Base-by-base conservation (phyloP, 2,113 vertebrate species). In the Lepus timidus region DNA sequence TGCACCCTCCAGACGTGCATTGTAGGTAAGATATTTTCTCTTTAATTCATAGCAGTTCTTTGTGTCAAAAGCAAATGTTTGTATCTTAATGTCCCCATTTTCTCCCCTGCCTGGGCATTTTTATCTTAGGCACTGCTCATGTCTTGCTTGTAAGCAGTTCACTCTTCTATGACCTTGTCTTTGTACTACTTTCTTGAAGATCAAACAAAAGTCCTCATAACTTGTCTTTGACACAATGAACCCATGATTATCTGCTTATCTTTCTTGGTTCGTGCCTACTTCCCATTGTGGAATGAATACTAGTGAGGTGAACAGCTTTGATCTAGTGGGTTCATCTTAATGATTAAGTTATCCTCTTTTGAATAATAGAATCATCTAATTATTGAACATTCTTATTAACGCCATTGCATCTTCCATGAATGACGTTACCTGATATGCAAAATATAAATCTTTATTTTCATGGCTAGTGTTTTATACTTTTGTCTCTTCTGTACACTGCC, bases 391-490 rank as follows among this genome's bases (percentile, higher is more conserved):
- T 70, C 33, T 44, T 44, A 8, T 44, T 91, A 52, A 51, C 14
- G 33, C 13, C 36, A 10, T 62, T 76, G 12, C 3, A 52, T 71
- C 67, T 87, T 39, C 9, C n/a, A 62, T 61, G 9, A 1, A 19
- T 74, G 70, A 3, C 6, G 10, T 88, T 79, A 39, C 62, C 29
- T 82, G 16, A 36, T 55, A 55, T 86, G 67, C 75, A 83, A 73
- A 76, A 75, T 80, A 83, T 36, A 79, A 74, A 75, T 20, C 27
- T 27, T 49, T 36, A 9, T 88, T 94, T 91, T 74, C 25, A 93
- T 52, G 71, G 44, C 27, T 94, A 49, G 51, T 23, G 33, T 89
- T 93, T 85, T 75, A 27, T 62, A 19, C 13, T n/a, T 31, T 22
- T 78, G 4, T 91, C 17, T 44, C 1, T 86, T 23, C 20, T 27